Evolutionary conservation across 2,888 invertebrate genomes (phyloP), one percentile per base, ranked within the genome.

Genomic region (Nomada hirtipes): DNA sequence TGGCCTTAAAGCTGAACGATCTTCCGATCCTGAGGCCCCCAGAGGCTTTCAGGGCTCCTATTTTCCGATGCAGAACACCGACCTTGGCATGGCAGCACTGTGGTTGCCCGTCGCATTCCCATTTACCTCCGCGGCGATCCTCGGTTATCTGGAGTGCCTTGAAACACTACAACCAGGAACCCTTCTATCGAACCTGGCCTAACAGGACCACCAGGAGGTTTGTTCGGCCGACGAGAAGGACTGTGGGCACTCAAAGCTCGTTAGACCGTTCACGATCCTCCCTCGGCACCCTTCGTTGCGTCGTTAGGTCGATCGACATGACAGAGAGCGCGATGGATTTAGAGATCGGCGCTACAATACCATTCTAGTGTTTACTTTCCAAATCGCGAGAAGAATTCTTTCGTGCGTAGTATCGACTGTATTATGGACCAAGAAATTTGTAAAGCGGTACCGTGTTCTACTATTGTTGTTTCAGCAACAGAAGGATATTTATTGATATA

Each of bases 101-200:
- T 76, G 85, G 82, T 36, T 91, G 90, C 74, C 86, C 81, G 1
- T 88, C 89, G 67, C 92, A 92, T 67, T 88, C 90, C 23, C 91
- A 91, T 77, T 82, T 88, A 36, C 83, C 86, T 47, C 76, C 79
- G 61, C 85, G 79, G 55, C 86, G 87, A 75, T 87, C 91, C 44
- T 83, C 87, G 76, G 85, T 88, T 80, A 88, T 89, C 75, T 91
- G 91, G 83, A 90, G 89, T 77, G 84, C 88, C 79, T 86, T 86
- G 53, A 90, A 89, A 73, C 88, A 88, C 52, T 89, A 86, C 84
- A 82, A 67, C 68, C 87, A 85, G 74, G 87, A 90, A 29, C 82
- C 88, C 26, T 83, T 90, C 74, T 92, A 92, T 76, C 87, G 90
- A 44, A 92, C 92, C 18, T 92, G 92, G 92, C 92, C 92, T 9